Evolutionary conservation across 2,113 vertebrate species (phyloP).

Genomic region (Meles meles): DNA sequence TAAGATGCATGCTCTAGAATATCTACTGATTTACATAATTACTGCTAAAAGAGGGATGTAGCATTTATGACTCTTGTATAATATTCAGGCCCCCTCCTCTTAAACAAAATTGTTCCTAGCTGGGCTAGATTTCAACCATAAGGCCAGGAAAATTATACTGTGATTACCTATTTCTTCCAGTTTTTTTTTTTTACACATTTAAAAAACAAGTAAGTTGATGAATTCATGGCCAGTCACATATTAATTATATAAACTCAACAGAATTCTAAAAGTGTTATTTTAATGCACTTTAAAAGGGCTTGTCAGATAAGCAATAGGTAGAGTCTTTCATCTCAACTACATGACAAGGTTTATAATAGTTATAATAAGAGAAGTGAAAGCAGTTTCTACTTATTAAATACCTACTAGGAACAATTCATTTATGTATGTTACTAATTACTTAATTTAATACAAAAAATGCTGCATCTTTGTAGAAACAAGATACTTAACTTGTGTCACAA

Average conservation of each 20-base stretch:
- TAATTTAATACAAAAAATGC: neutral
- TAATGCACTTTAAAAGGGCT: slow-evolving; percentile 17
- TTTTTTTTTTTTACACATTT: neutral
- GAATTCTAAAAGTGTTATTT: neutral
- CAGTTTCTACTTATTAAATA: neutral
- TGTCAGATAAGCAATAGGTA: neutral
- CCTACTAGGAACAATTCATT: neutral
- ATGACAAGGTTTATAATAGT: neutral
- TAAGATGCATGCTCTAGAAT: neutral
- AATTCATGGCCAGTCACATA: neutral
- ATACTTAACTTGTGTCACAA: neutral
- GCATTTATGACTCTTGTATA: neutral
- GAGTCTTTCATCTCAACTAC: neutral
- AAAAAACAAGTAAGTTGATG: neutral
- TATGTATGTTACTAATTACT: neutral
- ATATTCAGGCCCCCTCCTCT: neutral
- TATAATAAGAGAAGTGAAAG: neutral
- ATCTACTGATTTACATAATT: neutral
- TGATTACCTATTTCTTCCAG: neutral
- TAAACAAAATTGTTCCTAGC: neutral
- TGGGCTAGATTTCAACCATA: neutral
- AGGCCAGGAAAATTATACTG: neutral
- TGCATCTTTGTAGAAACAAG: neutral
- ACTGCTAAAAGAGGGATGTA: neutral
- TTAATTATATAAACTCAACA: slow-evolving; percentile 36